phyloP scores from a whole-genome alignment of 2,888 invertebrate species.

The Torymus auratus region DNA sequence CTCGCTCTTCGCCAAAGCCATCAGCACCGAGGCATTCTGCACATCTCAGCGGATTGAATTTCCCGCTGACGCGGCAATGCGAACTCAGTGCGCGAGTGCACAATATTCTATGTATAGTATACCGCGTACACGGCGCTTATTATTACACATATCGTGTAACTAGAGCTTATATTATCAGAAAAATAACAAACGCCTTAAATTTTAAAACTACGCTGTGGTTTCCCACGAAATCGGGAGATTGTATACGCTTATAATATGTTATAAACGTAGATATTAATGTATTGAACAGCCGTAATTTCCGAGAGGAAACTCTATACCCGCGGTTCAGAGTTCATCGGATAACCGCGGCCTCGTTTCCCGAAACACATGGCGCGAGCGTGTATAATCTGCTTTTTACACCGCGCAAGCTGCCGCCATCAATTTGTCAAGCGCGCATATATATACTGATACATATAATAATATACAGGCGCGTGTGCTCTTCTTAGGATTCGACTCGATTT shows the following conservation, averaged over 20 bases:
- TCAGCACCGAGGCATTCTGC: conserved; percentile 26
- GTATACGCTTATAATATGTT: too few species aligned
- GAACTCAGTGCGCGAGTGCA: too few species aligned
- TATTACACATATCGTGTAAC: too few species aligned
- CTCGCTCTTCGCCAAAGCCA: background rate
- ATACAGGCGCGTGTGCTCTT: background rate
- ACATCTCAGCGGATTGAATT: conserved; percentile 23
- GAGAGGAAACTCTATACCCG: background rate
- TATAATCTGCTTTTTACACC: conserved; percentile 9
- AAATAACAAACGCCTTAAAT: too few species aligned
- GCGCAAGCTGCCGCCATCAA: background rate
- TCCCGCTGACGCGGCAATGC: conserved; percentile 36
- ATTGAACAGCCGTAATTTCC: background rate
- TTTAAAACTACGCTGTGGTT: too few species aligned
- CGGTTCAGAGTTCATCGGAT: conserved; percentile 52
- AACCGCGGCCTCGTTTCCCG: conserved; percentile 37
- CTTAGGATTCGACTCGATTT: conserved; percentile 17
- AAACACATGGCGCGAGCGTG: background rate
- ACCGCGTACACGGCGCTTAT: too few species aligned
- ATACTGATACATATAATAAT: too few species aligned
- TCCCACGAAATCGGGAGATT: too few species aligned
- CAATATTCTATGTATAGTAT: too few species aligned
- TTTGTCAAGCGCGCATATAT: background rate
- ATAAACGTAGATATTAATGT: too few species aligned
- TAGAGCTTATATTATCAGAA: too few species aligned